Conservation (phyloP, 1,140 invertebrate species). For the Bombus cullumanus region DNA sequence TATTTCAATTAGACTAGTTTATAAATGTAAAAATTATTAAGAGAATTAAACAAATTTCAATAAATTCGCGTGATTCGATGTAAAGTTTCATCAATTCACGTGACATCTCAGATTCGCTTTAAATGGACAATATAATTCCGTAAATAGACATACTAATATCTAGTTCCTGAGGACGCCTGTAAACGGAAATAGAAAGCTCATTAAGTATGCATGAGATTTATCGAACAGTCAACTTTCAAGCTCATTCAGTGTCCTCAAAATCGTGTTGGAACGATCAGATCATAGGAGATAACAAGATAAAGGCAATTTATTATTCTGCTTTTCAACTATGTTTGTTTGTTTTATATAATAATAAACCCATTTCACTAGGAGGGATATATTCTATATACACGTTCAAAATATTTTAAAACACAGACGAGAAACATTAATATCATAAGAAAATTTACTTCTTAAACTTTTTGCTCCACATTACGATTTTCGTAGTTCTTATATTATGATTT, state of each 20-base stretch:
- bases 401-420: background rate
- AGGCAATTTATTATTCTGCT: background rate
- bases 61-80: too few relatives aligned
- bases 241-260: constrained; percentile 23
- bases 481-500: background rate
- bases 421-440: too few relatives aligned
- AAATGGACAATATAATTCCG: background rate
- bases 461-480: background rate
- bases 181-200: constrained; percentile 29
- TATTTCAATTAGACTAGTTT: background rate
- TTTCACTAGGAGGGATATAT: background rate
- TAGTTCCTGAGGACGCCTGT: background rate
- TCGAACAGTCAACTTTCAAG: constrained; percentile 31
- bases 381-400: background rate
- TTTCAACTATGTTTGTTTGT: background rate
- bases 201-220: constrained; percentile 36
- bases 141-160: constrained; percentile 16
- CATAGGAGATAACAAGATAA: background rate
- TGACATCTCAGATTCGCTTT: background rate
- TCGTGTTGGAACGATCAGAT: constrained; percentile 1
- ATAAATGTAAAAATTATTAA: background rate
- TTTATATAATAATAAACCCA: background rate
- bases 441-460: too few relatives aligned
- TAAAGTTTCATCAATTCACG: background rate
- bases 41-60: background rate